Percentiles rank a stretch among this genome's conserved stretches.
Evolutionary conservation across 2,113 vertebrate genomes (phyloP).

Genomic region (Odontesthes bonariensis): DNA sequence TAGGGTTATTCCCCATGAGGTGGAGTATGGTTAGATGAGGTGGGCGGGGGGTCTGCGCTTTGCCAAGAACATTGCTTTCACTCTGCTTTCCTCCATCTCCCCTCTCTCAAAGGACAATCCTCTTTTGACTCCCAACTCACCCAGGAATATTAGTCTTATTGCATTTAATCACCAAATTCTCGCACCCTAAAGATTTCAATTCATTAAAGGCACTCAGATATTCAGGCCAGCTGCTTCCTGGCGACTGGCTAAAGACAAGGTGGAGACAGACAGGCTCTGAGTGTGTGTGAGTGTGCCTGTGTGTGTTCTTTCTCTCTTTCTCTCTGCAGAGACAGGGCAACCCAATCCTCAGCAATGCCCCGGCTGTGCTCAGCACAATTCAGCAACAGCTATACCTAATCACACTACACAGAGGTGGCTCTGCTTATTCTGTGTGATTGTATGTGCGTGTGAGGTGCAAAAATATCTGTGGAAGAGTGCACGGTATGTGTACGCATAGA

Average conservation of each 20-base stretch:
- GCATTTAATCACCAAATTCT: slow-evolving; percentile 89
- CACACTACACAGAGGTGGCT: slow-evolving; percentile 76
- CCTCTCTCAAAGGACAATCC: slow-evolving; percentile 74
- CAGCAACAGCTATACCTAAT: slow-evolving; percentile 79
- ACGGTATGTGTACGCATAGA: slow-evolving; percentile 20
- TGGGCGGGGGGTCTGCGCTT: slow-evolving; percentile 29
- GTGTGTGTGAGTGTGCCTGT: slow-evolving; percentile 47
- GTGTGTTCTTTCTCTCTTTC: slow-evolving; percentile 34
- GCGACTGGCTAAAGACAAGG: slow-evolving; percentile 86
- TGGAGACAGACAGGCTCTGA: slow-evolving; percentile 84
- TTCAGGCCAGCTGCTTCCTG: slow-evolving; percentile 93
- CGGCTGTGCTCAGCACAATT: slow-evolving; percentile 79
- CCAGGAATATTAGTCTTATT: slow-evolving; percentile 90
- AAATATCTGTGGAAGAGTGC: slow-evolving; percentile 30
- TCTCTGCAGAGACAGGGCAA: slow-evolving; percentile 76
- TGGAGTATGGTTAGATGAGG: slow-evolving; percentile 5
- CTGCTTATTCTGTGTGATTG: slow-evolving; percentile 55
- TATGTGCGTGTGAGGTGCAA: slow-evolving; percentile 40
- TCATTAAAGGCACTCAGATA: slow-evolving; percentile 92
- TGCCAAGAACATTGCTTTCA: slow-evolving; percentile 49
- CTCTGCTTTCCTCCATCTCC: slow-evolving; percentile 50
- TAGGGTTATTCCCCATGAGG: slow-evolving; percentile 56
- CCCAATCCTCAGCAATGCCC: slow-evolving; percentile 81
- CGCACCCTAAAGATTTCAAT: slow-evolving; percentile 84
- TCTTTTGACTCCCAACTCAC: slow-evolving; percentile 84